Evolutionary conservation across 1,140 invertebrate genomes (phyloP).

Genomic region (Microplitis mediator): DNA sequence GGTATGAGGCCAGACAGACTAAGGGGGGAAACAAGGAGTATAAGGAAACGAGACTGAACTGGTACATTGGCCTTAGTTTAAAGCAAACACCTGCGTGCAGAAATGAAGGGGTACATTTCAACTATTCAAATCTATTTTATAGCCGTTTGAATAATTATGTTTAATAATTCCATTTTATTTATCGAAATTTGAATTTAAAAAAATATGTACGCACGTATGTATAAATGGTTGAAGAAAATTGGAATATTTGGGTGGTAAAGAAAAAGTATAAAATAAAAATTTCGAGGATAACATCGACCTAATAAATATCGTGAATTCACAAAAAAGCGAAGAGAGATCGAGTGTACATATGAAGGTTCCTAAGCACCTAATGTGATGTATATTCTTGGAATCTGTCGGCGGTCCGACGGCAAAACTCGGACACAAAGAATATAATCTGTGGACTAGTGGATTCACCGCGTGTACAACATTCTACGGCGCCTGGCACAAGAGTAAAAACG

Average conservation of each 20-base stretch:
- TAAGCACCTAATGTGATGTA: conserved; percentile 7
- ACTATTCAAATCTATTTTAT: too few species aligned
- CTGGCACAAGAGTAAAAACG: conserved; percentile 3
- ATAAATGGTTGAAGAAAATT: too few species aligned
- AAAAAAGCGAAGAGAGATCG: not conserved
- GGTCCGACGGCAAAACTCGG: conserved; percentile 5
- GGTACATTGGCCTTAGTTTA: too few species aligned
- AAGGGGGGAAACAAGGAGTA: too few species aligned
- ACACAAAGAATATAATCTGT: conserved; percentile 22
- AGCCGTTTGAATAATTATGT: too few species aligned
- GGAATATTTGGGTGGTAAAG: too few species aligned
- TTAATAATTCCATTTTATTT: too few species aligned
- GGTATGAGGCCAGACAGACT: too few species aligned
- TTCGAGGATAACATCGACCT: conserved; percentile 12
- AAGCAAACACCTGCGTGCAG: too few species aligned
- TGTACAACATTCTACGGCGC: conserved; percentile 11
- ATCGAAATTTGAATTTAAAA: too few species aligned
- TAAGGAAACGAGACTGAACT: too few species aligned
- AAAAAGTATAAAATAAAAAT: not conserved
- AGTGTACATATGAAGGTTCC: not conserved
- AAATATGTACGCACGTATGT: not conserved
- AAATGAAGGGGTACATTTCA: too few species aligned
- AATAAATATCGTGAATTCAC: conserved; percentile 24
- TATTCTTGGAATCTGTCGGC: conserved; percentile 28
- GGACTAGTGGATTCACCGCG: conserved; percentile 2